These are phyloP conservation scores for Perognathus longimembris DNA, from an alignment of 2,113 vertebrate genomes.

Conservation along the genomic window DNA sequence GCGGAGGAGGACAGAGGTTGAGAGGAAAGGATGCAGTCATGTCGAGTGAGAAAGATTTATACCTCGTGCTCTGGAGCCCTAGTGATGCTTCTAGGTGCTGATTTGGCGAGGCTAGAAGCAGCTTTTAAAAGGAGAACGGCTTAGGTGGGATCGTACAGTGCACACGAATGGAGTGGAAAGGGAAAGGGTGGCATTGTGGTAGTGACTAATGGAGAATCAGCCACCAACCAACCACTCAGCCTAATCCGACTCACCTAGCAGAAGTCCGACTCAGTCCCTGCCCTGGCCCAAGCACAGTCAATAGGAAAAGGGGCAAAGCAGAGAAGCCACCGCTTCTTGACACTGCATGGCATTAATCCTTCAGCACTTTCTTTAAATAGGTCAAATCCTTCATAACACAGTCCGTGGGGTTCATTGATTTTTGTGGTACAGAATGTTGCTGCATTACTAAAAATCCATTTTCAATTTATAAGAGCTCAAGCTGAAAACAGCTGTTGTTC, in stretches of 20 bases:
- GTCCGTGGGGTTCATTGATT: background rate
- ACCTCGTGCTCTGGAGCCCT: background rate
- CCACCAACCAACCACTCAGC: background rate
- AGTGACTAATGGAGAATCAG: background rate
- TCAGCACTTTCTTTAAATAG: constrained; percentile 29
- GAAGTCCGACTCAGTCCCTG: fast-evolving
- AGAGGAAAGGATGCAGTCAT: fast-evolving
- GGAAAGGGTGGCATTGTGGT: fast-evolving
- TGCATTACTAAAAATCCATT: constrained; percentile 71
- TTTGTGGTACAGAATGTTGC: constrained; percentile 53
- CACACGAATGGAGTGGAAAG: background rate
- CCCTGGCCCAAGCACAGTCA: background rate
- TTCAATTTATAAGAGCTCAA: constrained; percentile 59
- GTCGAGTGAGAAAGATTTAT: background rate
- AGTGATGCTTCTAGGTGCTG: background rate
- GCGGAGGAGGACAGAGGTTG: too few relatives aligned
- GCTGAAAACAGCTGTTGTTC: constrained; percentile 52
- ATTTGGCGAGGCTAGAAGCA: background rate
- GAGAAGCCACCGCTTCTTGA: background rate
- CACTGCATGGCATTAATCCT: background rate
- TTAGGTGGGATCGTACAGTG: too few relatives aligned
- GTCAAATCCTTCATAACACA: constrained; percentile 36
- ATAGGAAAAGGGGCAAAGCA: background rate
- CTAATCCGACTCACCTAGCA: too few relatives aligned
- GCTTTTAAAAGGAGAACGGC: fast-evolving